Evolutionary conservation across 2,888 invertebrate genomes (phyloP), one percentile per base, ranked within the genome.

Genomic region (Cephus sareptanus): DNA sequence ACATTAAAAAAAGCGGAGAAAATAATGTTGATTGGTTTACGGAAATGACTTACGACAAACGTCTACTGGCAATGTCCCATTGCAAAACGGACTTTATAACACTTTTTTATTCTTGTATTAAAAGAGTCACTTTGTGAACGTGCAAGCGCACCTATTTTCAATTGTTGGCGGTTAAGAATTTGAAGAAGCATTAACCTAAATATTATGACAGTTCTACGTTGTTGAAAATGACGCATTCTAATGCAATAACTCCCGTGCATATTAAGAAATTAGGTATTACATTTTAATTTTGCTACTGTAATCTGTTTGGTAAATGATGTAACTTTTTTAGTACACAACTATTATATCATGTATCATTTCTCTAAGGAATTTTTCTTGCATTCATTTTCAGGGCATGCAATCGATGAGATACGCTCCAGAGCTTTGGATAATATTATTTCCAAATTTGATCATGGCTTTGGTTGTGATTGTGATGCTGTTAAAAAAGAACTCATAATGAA

Each of bases 401-500:
- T 94, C 75, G 93, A 92, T 83, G 94, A 94, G 90, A 94, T 94
- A 83, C 92, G 94, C 68, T 92, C 93, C 81, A 92, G 94, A 79
- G 92, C 94, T 13, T 90, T 94, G 33, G 91, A 93, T 78, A 91
- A 93, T 82, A 90, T 94, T 76, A 88, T 93, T 82, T 93, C 94
- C 0, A 95, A 95, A 89, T 90, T 95, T n/a, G 93, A 93, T 79
- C 91, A 94, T 81, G 95, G 95, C 33, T 94, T 94, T 91, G 91
- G 93, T 77, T 92, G 94, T 76, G 93, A 94, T 77, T 94, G 94
- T 86, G 94, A 94, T 85, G 92, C 93, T 31, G 92, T 93, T 71
- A 94, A 93, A 69, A 93, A 94, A 80, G 93, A 94, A 85, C 90
- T 95, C 31, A 87, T 95, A 34, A 91, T 92, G 75, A 93, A 93